Base-by-base conservation (phyloP, 2,797 vertebrate genomes). In the Chiroxiphia lanceolata region DNA sequence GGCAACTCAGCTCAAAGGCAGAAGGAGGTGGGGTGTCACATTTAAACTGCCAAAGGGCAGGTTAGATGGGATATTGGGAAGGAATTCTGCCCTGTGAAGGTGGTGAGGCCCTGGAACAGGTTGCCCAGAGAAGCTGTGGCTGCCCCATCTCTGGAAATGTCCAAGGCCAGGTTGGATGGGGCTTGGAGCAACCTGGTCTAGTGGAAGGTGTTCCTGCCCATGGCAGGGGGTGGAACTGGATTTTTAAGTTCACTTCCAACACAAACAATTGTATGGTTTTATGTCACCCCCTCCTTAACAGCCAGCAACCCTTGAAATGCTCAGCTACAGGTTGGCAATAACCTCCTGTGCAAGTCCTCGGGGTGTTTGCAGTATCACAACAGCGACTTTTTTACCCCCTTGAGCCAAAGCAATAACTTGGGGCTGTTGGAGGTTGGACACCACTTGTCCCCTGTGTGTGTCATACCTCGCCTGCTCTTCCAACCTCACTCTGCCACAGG, bases 361-460 rank as follows among this genome's bases (percentile, higher is more conserved):
- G 47, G 23, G 2, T 50, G 10, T 29, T 42, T 48, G 42, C 69
- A 22, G 2, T 25, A 25, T 57, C 51, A 38, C 16, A 14, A 26
- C 9, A 13, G 36, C 23, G 16, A 1, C 16, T 42, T 20, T 34
- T 63, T 36, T 21, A 34, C 26, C 64, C 64, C 42, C 38, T 8
- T 7, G 34, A 81, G 64, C 38, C 14, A 26, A 71, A 77, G 47
- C 19, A 53, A 22, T 9, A 42, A 11, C 11, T 42, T 9, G 60
- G 48, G 60, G 56, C 22, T 42, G 50, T 20, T 17, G 38, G 70
- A 57, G 6, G 10, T 18, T 4, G 1, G 29, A 50, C 38, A 34
- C 0, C 0, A 38, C 14, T 34, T 1, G 2, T 78, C 59, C 67
- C 63, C 23, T 5, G 4, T 3, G 10, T 13, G 26, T 77, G 72